Base-by-base conservation (phyloP, 2,797 vertebrate genomes). In the Coregonus suidteri region DNA sequence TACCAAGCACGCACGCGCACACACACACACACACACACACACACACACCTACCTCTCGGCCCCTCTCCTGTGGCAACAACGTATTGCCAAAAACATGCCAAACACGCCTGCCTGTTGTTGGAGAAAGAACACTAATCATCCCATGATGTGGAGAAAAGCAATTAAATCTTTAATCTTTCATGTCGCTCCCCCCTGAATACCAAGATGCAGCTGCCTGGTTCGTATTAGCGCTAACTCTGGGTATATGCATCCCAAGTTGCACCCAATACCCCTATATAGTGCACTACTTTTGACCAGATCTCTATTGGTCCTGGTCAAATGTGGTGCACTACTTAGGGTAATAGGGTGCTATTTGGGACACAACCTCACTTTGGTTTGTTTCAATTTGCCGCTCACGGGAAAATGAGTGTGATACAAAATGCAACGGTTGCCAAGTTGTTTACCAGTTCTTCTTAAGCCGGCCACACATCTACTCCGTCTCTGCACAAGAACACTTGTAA, bases 131-230 rank as follows among this genome's bases (percentile, higher is more conserved):
- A 88, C 90, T 90, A 90, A 91, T 91, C 88, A 83, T 89, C 77
- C 90, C 86, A 82, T 77, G 88, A 92, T 89, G 91, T 91, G 88
- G 90, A 90, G 91, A 92, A 93, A 79, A 91, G 91, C 94, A 94
- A 94, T 94, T 94, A 93, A 93, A 93, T 89, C 89, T 92, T 85
- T 89, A 91, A 91, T 93, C 92, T 94, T 93, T 93, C 90, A 90
- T 93, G 93, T 91, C 9, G 84, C 88, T 93, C 91, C 93, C 93
- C 3, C 85, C 90, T 89, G 92, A 92, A 93, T 89, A 88, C 89
- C 87, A 47, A 47, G 41, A 88, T 82, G 90, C 90, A 84, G 90
- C 87, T 85, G 88, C 85, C 83, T 69, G 83, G 88, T 92, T 88
- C 87, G 87, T 87, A 89, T 90, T 88, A 89, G 87, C 74, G 84